A percentile compares a stretch with the other conserved stretches of the same genome.
Conservation (phyloP, 2,797 vertebrate species). For the Onychomys arenicola region DNA sequence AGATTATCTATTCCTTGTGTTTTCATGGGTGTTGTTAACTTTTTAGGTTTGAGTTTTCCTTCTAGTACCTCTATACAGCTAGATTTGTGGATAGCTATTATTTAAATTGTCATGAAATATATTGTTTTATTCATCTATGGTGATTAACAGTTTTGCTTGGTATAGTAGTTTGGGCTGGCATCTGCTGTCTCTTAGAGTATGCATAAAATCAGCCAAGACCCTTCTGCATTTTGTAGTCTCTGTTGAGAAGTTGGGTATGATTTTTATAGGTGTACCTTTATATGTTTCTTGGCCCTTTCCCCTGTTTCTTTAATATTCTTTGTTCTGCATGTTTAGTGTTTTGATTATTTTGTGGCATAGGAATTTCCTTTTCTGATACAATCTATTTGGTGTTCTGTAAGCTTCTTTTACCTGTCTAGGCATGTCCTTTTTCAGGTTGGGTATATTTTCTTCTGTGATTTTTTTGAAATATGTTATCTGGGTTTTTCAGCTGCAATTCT, state of each 20-base stretch:
- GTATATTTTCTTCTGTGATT: background rate
- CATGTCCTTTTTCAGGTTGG: background rate
- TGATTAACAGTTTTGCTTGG: background rate
- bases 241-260: no score
- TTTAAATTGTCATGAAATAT: background rate
- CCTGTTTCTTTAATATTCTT: background rate
- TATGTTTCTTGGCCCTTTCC: no score
- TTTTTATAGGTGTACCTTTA: no score
- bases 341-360: background rate
- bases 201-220: fast-evolving
- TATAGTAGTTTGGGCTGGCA: no score
- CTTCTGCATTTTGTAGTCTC: background rate
- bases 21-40: background rate
- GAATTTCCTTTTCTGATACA: background rate
- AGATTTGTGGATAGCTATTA: background rate
- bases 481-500: background rate
- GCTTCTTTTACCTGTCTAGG: background rate
- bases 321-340: background rate
- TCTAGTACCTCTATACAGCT: background rate
- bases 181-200: background rate
- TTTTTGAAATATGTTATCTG: background rate
- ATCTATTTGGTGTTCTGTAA: background rate
- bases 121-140: background rate
- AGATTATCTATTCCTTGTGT: background rate
- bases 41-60: background rate